Conservation (phyloP, 2,113 vertebrate genomes). For the Aepyceros melampus region DNA sequence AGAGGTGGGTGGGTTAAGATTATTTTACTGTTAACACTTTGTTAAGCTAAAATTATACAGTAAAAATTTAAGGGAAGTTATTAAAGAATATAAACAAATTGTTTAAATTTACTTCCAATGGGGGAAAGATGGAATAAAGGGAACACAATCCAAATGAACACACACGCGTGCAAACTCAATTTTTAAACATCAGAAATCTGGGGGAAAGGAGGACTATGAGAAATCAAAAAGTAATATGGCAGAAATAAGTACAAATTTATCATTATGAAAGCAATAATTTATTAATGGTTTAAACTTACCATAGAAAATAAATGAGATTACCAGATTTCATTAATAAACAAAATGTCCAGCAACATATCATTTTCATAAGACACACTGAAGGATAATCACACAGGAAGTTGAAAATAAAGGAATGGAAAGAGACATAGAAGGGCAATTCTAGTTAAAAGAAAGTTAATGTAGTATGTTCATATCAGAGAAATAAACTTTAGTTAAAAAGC, state of each 20-base stretch:
- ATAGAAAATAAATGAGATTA: neutral
- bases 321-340: neutral
- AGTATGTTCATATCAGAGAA: neutral
- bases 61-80: neutral
- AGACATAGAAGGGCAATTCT: neutral
- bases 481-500: neutral
- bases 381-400: neutral
- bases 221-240: neutral
- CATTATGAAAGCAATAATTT: neutral
- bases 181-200: neutral
- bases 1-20: neutral
- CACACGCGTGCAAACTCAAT: neutral
- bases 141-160: neutral
- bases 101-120: neutral
- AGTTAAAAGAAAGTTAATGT: neutral
- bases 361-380: neutral
- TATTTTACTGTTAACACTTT: neutral
- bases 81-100: neutral
- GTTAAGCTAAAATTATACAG: neutral
- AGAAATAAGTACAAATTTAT: neutral
- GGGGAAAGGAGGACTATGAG: neutral
- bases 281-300: neutral
- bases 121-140: neutral
- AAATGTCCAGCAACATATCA: neutral
- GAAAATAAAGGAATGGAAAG: neutral